phyloP scores from a whole-genome alignment of 2,888 invertebrate species.

The Pandemis heparana region DNA sequence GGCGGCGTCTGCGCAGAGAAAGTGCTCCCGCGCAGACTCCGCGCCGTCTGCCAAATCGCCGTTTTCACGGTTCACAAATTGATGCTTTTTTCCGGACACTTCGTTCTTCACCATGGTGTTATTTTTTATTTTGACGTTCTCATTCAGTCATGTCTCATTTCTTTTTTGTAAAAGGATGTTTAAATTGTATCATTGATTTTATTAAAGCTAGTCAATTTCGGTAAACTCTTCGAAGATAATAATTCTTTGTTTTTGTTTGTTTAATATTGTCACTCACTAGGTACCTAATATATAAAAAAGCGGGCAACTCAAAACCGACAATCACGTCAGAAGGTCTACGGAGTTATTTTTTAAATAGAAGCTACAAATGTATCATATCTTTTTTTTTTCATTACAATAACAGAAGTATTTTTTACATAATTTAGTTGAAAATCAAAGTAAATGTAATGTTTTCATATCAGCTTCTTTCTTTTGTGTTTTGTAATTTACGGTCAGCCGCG shows the following conservation, averaged over 20 bases:
- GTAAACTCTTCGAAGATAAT: background rate
- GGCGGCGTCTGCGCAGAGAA: constrained; percentile 77
- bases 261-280: no score
- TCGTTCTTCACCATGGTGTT: constrained; percentile 62
- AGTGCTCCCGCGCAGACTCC: constrained; percentile 82
- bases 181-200: background rate
- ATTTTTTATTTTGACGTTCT: constrained; percentile 21
- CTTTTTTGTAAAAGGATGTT: background rate
- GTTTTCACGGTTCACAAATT: constrained; percentile 80
- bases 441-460: constrained; percentile 42
- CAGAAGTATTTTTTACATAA: background rate
- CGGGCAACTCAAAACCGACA: no score
- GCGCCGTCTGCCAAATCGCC: constrained; percentile 81
- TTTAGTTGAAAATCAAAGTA: constrained; percentile 11
- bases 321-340: no score
- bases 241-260: background rate
- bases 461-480: constrained; percentile 55
- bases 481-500: constrained; percentile 55
- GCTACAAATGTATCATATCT: no score
- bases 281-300: no score
- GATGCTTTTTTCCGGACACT: constrained; percentile 76
- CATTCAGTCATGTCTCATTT: constrained; percentile 5
- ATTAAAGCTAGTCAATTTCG: background rate
- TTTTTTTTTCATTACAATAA: no score
- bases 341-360: background rate